Conservation (phyloP, 2,888 invertebrate genomes). For the Folsomia manolachei region DNA sequence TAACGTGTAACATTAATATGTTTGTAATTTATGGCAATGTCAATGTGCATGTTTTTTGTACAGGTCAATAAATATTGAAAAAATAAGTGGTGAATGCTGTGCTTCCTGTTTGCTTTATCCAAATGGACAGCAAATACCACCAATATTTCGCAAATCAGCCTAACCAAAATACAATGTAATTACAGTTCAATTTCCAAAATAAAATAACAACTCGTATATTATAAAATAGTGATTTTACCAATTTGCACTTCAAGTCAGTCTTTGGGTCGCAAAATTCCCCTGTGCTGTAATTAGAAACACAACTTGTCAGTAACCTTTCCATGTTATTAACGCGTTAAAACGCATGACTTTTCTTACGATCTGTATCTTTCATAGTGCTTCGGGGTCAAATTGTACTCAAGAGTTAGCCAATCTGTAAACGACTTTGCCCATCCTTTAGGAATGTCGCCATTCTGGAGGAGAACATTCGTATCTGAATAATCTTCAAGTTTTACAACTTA, state of each 20-base stretch:
- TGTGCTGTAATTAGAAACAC: background rate
- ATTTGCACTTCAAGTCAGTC: too few species aligned
- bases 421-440: slow-evolving; percentile 27
- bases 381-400: slow-evolving; percentile 5
- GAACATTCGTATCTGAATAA: too few species aligned
- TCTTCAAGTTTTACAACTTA: too few species aligned
- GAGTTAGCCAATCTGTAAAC: slow-evolving; percentile 31
- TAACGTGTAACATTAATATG: too few species aligned
- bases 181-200: too few species aligned
- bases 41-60: too few species aligned
- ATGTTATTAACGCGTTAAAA: too few species aligned
- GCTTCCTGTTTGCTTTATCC: slow-evolving; percentile 33
- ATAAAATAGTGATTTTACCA: too few species aligned
- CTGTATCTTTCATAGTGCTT: slow-evolving; percentile 16
- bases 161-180: too few species aligned
- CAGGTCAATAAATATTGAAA: background rate
- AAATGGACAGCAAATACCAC: slow-evolving; percentile 37
- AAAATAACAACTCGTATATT: too few species aligned
- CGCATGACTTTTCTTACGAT: too few species aligned
- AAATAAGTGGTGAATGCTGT: slow-evolving; percentile 5
- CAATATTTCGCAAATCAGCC: slow-evolving; percentile 23
- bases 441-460: slow-evolving; percentile 38
- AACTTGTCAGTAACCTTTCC: background rate
- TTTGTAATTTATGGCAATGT: too few species aligned
- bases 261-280: slow-evolving; percentile 11